These are phyloP conservation scores for Hypotaenidia philippensis DNA, from an alignment of 2,797 vertebrate genomes.

Conservation along the genomic window DNA sequence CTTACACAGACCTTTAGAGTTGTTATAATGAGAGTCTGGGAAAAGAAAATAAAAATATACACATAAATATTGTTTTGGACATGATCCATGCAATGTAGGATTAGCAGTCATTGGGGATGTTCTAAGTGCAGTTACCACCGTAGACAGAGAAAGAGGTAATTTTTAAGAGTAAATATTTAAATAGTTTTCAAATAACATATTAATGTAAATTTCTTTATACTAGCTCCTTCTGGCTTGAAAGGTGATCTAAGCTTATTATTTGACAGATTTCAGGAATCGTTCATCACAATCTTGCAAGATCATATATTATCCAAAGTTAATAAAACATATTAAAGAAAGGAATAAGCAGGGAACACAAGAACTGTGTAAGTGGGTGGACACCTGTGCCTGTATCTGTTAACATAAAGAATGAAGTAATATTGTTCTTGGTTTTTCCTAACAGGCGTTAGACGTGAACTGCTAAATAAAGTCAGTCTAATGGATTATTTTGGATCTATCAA, in stretches of 20 bases:
- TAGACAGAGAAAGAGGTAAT: not conserved
- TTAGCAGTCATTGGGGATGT: not conserved
- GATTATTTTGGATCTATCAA: not conserved
- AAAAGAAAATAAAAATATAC: not conserved
- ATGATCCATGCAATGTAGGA: not conserved
- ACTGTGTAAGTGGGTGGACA: not conserved
- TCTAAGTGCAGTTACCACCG: not conserved
- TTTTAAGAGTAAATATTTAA: not conserved
- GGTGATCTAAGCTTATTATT: not conserved
- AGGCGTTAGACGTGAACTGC: not conserved
- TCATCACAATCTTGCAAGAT: not conserved
- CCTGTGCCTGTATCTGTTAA: rapidly evolving
- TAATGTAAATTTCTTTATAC: not conserved
- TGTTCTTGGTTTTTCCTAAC: not conserved
- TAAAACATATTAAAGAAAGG: not conserved
- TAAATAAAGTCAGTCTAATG: not conserved
- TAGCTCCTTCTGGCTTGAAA: not conserved
- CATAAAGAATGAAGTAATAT: not conserved
- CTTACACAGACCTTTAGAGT: not conserved
- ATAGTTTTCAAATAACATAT: not conserved
- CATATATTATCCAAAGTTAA: not conserved
- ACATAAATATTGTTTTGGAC: not conserved
- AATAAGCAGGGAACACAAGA: not conserved
- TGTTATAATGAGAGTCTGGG: not conserved
- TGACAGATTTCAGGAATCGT: not conserved